Conservation (phyloP, 2,888 invertebrate genomes). For the Lysandra coridon region DNA sequence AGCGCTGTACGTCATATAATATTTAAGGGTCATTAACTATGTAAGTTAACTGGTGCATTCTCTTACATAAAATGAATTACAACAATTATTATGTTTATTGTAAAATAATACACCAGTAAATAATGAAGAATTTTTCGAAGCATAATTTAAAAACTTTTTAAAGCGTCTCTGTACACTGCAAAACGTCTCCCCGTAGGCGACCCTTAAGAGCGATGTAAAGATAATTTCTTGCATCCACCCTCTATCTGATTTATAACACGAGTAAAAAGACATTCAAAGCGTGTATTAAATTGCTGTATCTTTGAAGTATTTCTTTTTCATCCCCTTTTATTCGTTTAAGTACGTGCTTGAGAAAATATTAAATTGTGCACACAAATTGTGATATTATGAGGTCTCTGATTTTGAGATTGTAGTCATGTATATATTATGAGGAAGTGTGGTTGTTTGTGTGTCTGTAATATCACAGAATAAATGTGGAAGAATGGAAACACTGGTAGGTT, state of each 20-base stretch:
- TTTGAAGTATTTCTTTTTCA: slow-evolving; percentile 12
- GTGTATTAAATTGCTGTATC: slow-evolving; percentile 19
- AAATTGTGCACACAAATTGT: not conserved
- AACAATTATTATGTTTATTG: too few species aligned
- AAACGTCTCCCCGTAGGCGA: not conserved
- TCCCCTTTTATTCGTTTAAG: slow-evolving; percentile 16
- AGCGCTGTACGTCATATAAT: too few species aligned
- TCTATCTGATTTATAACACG: slow-evolving; percentile 14
- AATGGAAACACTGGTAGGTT: too few species aligned
- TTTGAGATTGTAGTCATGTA: not conserved
- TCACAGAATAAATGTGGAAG: too few species aligned
- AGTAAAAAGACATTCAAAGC: slow-evolving; percentile 20
- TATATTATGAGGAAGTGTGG: too few species aligned
- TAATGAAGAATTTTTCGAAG: too few species aligned
- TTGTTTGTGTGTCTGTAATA: too few species aligned
- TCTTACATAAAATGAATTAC: too few species aligned
- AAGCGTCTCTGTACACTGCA: not conserved
- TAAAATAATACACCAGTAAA: too few species aligned
- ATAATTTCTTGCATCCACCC: slow-evolving; percentile 12
- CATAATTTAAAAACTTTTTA: too few species aligned
- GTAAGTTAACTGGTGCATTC: too few species aligned
- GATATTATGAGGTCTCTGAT: slow-evolving; percentile 4
- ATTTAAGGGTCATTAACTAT: too few species aligned
- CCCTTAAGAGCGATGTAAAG: not conserved
- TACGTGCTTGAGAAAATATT: slow-evolving; percentile 18